Conservation (phyloP, 2,888 invertebrate species). For the Mycalesis mineus region DNA sequence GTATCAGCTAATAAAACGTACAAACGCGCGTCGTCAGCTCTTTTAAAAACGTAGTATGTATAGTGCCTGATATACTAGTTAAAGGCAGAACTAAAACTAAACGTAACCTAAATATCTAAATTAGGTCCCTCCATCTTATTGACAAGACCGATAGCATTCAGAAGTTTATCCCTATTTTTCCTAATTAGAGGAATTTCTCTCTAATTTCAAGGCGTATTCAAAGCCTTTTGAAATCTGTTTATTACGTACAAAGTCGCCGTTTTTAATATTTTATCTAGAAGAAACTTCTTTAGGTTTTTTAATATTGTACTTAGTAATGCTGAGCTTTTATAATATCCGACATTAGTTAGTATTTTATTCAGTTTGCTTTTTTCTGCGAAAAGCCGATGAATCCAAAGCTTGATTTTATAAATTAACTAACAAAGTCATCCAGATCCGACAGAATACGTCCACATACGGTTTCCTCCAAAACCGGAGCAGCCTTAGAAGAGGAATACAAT, state of each 20-base stretch:
- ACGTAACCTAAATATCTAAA: background rate
- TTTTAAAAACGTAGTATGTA: too few relatives aligned
- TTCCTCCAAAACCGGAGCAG: too few relatives aligned
- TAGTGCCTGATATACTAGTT: too few relatives aligned
- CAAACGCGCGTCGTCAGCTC: too few relatives aligned
- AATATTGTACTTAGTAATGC: background rate
- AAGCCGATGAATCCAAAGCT: too few relatives aligned
- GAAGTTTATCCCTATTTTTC: constrained; percentile 5
- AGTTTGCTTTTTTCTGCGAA: too few relatives aligned
- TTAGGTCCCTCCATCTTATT: background rate
- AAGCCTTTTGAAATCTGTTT: constrained; percentile 12
- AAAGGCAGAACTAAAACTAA: background rate
- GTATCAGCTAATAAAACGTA: too few relatives aligned
- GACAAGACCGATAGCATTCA: constrained; percentile 5
- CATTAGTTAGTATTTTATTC: background rate
- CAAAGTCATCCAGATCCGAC: too few relatives aligned
- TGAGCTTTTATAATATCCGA: background rate
- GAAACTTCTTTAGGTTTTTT: background rate
- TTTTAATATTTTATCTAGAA: constrained; percentile 1
- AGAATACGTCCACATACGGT: too few relatives aligned
- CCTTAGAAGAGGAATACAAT: too few relatives aligned
- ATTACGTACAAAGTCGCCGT: background rate
- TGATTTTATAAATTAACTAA: too few relatives aligned
- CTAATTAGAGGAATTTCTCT: constrained; percentile 13
- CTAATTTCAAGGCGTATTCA: constrained; percentile 13